Percentiles rank a stretch among this genome's conserved stretches.
These are phyloP conservation scores for Oscheius myriophilus DNA, from an alignment of 2,888 invertebrate species.

Conservation along the genomic window DNA sequence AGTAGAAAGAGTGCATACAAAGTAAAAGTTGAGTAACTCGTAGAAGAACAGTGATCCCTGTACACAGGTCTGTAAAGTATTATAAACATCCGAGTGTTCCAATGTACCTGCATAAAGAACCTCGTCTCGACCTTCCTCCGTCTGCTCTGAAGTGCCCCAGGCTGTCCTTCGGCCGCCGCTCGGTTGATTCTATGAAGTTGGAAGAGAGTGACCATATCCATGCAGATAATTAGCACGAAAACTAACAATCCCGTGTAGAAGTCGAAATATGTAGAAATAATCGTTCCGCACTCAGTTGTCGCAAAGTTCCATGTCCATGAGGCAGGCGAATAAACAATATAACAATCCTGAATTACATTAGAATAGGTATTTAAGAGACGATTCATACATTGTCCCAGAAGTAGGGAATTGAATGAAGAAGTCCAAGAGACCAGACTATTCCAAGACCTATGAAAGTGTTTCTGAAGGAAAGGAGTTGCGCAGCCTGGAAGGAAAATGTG, in stretches of 20 bases:
- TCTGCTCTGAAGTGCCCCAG: conserved; percentile 10
- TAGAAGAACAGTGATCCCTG: conserved; percentile 52
- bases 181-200: conserved; percentile 36
- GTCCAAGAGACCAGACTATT: conserved; percentile 34
- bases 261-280: conserved; percentile 49
- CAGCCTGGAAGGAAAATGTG: conserved; percentile 8
- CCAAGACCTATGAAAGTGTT: conserved; percentile 6
- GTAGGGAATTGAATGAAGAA: conserved; percentile 42
- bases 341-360: conserved; percentile 40
- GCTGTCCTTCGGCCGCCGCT: conserved; percentile 7
- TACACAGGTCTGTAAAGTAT: conserved; percentile 34
- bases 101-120: conserved; percentile 39
- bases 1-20: conserved; percentile 36
- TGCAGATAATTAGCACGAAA: conserved; percentile 35
- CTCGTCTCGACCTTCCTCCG: conserved; percentile 41
- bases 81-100: not conserved
- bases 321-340: conserved; percentile 34
- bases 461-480: conserved; percentile 3
- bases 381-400: conserved; percentile 28
- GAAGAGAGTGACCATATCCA: conserved; percentile 40
- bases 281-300: conserved; percentile 39
- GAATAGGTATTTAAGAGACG: not conserved
- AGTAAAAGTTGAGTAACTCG: conserved; percentile 51
- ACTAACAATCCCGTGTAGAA: conserved; percentile 45
- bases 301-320: conserved; percentile 47